Base-by-base conservation (phyloP, 2,888 invertebrate genomes). In the Trilocha varians region DNA sequence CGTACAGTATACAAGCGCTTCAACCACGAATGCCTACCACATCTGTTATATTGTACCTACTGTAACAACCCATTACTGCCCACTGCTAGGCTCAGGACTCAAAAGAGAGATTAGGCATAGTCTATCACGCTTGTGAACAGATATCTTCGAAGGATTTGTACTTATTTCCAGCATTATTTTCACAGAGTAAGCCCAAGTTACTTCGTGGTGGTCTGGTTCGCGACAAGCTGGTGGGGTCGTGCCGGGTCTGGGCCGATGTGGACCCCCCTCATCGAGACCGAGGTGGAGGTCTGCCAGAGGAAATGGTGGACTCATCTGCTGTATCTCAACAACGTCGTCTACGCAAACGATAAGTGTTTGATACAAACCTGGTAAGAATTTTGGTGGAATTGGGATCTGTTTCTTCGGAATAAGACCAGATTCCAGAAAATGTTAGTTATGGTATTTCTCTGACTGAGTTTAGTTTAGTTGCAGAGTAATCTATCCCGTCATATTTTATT, bases 271-370 rank as follows among this genome's bases (percentile, higher is more conserved):
- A 77, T 84, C 51, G 55, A 46, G 11, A 46, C 59, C 13, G 84
- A 85, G 64, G 71, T 75, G 11, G 67, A 61, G 45, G 52, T 73
- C 25, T 85, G 84, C 59, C 65, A 72, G 14, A 48, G 47, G 53
- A 80, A 82, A 66, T 82, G 83, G 82, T 82, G 82, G 83, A 68
- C 75, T 15, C 82, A 84, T 32, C 60, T 82, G 48, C 66, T 83
- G 2, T 85, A 75, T 59, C 61, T 82, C 43, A 80, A 82, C 70
- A 84, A 84, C 57, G 51, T 83, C 9, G 36, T 82, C 5, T 52
- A 70, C 17, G 63, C 74, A 0, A 77, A 78, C 42, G 70, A 83
- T 39, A 80, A 82, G 52, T 84, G 84, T 47, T 71, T 85, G 34
- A 74, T 84, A 54, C 84, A 83, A 63, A 84, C 84, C 5, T 85